phyloP scores from a whole-genome alignment of 2,113 vertebrate species.

The Corythoichthys intestinalis region DNA sequence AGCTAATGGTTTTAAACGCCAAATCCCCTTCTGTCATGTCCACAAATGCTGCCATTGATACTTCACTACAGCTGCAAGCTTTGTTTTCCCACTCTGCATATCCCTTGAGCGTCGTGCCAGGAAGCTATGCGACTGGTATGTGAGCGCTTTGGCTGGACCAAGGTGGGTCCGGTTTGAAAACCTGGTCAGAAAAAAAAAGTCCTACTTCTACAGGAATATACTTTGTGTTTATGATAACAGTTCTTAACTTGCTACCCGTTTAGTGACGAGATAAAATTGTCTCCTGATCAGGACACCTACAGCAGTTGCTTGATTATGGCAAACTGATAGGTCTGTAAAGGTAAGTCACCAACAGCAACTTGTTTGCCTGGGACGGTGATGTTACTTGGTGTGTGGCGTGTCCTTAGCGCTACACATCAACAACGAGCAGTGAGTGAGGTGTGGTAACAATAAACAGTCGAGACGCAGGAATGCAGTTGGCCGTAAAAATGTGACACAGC shows the following conservation, averaged over 20 bases:
- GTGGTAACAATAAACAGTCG: constrained; percentile 58
- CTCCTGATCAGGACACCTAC: too few species aligned
- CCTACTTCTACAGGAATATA: constrained; percentile 36
- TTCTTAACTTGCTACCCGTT: too few species aligned
- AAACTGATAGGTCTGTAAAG: too few species aligned
- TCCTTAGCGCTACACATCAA: constrained; percentile 19
- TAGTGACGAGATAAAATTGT: too few species aligned
- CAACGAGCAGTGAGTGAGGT: constrained; percentile 37
- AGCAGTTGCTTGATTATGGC: too few species aligned
- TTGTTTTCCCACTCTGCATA: constrained; percentile 53
- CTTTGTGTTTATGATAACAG: too few species aligned
- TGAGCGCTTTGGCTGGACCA: constrained; percentile 1
- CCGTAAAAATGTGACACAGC: constrained; percentile 48
- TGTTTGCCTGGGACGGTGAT: too few species aligned
- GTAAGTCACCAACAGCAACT: too few species aligned
- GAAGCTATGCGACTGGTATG: constrained; percentile 56
- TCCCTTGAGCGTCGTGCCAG: constrained; percentile 48
- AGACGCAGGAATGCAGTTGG: constrained; percentile 50
- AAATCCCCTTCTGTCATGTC: constrained; percentile 54
- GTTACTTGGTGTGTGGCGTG: not conserved
- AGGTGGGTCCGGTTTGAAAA: constrained; percentile 48
- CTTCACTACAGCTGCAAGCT: constrained; percentile 56
- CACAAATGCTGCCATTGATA: constrained; percentile 43
- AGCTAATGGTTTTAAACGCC: constrained; percentile 64
- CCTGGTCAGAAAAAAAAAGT: constrained; percentile 29